Percentiles rank a stretch among this genome's conserved stretches.
Conservation (phyloP, 2,888 invertebrate species). For the Leuctra nigra region DNA sequence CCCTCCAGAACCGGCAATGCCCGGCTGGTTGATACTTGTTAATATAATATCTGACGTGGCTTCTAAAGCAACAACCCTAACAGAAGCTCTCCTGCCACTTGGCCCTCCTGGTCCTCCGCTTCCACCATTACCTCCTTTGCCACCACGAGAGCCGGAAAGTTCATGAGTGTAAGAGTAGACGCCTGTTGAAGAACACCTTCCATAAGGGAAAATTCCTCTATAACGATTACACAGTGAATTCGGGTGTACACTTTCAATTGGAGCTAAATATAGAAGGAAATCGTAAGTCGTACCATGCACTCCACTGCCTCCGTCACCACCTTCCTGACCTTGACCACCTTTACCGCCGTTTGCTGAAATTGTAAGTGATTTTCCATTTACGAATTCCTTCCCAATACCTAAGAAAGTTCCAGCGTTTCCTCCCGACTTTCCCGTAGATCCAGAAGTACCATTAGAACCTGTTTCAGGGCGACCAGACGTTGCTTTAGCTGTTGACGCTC, state of each 20-base stretch:
- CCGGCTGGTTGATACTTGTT: no score
- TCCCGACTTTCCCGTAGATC: not conserved
- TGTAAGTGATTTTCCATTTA: not conserved
- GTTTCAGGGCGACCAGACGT: no score
- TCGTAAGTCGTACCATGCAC: no score
- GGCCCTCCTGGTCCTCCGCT: not conserved
- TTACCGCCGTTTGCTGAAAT: slow-evolving; percentile 9
- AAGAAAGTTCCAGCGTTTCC: slow-evolving; percentile 6
- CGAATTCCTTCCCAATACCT: slow-evolving; percentile 7
- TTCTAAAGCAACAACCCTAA: not conserved
- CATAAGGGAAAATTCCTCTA: no score
- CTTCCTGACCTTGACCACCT: slow-evolving; percentile 17
- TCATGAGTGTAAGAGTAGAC: no score
- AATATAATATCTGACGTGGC: not conserved
- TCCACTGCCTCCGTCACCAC: not conserved
- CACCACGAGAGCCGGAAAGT: no score
- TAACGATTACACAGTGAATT: no score
- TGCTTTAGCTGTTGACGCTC: not conserved
- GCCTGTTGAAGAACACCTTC: no score
- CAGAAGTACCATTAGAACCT: not conserved
- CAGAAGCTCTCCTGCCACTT: no score
- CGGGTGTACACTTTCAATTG: no score
- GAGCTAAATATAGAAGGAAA: no score
- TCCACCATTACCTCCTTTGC: not conserved
- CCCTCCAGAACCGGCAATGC: not conserved